These are phyloP conservation scores for Australoheros facetus DNA, from an alignment of 2,797 vertebrate species.

Conservation along the genomic window DNA sequence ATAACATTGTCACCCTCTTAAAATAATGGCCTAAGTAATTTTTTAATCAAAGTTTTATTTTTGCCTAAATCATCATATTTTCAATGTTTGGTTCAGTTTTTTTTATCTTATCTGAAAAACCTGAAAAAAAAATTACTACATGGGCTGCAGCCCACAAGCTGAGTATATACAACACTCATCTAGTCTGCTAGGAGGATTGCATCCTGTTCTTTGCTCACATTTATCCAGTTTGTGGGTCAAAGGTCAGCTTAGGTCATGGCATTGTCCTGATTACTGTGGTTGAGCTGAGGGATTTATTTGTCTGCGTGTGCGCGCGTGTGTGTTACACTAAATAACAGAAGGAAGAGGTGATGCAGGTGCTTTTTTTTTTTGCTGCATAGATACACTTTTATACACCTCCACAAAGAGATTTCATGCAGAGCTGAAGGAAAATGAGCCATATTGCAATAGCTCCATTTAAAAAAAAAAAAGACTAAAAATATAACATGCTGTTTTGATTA, in stretches of 20 bases:
- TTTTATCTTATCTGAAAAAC: no score
- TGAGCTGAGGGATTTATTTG: slow-evolving; percentile 42
- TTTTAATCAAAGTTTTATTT: no score
- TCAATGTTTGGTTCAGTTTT: no score
- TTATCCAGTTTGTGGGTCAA: slow-evolving; percentile 56
- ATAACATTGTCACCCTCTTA: no score
- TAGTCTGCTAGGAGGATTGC: slow-evolving; percentile 13
- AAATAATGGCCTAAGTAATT: no score
- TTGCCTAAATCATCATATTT: no score
- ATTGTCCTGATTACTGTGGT: slow-evolving; percentile 48
- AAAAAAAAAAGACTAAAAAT: background rate
- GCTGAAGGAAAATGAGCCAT: background rate
- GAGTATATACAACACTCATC: background rate
- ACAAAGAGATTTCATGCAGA: background rate
- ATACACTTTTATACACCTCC: background rate
- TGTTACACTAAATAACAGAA: slow-evolving; percentile 30
- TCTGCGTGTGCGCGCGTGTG: fast-evolving
- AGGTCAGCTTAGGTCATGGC: slow-evolving; percentile 36
- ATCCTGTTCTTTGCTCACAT: slow-evolving; percentile 16
- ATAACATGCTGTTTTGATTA: background rate
- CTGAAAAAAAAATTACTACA: no score
- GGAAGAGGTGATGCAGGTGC: background rate
- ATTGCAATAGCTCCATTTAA: background rate
- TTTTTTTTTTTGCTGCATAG: background rate
- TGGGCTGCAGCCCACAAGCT: background rate